phyloP scores from a whole-genome alignment of 2,113 vertebrate species.

The Agelaius phoeniceus region DNA sequence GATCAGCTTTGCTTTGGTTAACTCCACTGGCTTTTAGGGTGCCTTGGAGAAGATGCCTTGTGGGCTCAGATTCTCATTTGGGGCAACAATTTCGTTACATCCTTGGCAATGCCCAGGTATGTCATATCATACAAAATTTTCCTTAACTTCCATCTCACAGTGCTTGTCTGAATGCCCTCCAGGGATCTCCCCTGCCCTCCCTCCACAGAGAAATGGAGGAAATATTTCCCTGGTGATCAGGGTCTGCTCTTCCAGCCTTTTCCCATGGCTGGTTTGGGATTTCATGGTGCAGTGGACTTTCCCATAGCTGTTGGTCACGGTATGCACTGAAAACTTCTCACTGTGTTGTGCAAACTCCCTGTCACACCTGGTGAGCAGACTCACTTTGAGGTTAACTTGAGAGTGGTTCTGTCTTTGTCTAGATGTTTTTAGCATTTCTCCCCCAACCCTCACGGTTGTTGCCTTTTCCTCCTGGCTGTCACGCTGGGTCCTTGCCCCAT shows the following conservation, averaged over 20 bases:
- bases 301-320: not conserved
- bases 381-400: not conserved
- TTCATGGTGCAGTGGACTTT: not conserved
- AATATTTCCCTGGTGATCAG: not conserved
- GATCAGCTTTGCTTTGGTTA: not conserved
- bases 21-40: not conserved
- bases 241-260: not conserved
- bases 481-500: not conserved
- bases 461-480: not conserved
- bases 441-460: not conserved
- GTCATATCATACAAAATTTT: not conserved
- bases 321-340: not conserved
- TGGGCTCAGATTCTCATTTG: not conserved
- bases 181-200: not conserved
- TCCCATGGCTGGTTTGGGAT: not conserved
- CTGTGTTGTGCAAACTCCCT: fast-evolving
- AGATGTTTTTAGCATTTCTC: not conserved
- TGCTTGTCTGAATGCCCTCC: not conserved
- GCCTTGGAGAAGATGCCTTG: not conserved
- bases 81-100: not conserved
- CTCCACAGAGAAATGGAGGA: not conserved
- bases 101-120: not conserved
- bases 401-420: not conserved
- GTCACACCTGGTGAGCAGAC: not conserved
- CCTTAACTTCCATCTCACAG: not conserved